Conservation (phyloP, 2,113 vertebrate species). For the Cinclus cinclus region DNA sequence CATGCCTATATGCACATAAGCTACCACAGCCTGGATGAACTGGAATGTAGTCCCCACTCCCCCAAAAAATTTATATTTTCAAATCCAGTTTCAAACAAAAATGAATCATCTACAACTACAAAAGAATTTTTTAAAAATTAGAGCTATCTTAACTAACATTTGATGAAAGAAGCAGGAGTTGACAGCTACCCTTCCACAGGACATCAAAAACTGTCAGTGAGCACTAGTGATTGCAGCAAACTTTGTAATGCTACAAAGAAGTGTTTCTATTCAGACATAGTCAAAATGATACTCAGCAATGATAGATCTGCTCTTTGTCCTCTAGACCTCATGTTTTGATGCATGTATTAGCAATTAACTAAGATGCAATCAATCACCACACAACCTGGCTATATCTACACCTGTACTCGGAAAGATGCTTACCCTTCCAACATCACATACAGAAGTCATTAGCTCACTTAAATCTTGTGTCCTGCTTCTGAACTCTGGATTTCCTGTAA, state of each 20-base stretch:
- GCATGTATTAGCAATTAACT: not conserved
- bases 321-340: not conserved
- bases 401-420: not conserved
- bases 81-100: not conserved
- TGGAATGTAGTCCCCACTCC: not conserved
- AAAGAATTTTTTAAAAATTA: not conserved
- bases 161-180: not conserved
- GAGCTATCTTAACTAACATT: not conserved
- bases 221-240: not conserved
- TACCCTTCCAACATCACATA: not conserved
- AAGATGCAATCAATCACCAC: not conserved
- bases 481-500: not conserved
- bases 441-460: not conserved
- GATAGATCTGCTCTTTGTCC: not conserved
- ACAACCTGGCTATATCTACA: not conserved
- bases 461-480: not conserved
- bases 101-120: not conserved
- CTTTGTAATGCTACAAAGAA: not conserved
- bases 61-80: not conserved
- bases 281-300: not conserved
- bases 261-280: not conserved
- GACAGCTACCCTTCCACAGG: not conserved
- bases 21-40: not conserved
- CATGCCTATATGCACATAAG: not conserved
- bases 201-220: not conserved